Conservation (phyloP, 2,888 invertebrate species). For the Acrobasis repandana region DNA sequence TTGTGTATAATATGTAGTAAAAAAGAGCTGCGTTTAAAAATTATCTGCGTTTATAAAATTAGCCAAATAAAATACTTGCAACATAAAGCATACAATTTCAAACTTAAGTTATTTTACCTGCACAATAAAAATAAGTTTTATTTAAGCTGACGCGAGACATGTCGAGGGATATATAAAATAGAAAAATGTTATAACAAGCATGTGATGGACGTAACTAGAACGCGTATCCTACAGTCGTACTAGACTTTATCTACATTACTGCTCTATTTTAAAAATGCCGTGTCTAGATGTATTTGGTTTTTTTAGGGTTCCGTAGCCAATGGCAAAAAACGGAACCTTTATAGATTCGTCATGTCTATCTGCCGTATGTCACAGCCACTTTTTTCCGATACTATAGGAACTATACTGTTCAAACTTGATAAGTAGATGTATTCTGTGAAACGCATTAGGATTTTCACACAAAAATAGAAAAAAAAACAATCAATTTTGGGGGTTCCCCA, state of each 20-base stretch:
- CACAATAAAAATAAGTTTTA: neutral
- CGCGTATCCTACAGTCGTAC: neutral
- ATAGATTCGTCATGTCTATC: no score
- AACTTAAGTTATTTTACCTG: no score
- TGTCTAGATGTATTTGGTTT: neutral
- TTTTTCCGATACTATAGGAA: no score
- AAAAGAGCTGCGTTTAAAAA: neutral
- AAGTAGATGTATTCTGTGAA: no score
- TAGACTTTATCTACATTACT: conserved; percentile 9
- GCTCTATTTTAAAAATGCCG: neutral
- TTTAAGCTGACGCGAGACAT: neutral
- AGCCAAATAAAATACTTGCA: neutral
- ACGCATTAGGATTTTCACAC: no score
- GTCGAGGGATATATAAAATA: conserved; percentile 2
- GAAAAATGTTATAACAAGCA: conserved; percentile 11
- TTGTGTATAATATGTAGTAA: conserved; percentile 8
- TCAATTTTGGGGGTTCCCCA: no score
- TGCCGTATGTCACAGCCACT: no score
- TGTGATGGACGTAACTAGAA: conserved; percentile 14
- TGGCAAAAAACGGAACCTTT: no score
- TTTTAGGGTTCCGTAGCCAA: no score
- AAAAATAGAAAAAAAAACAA: no score
- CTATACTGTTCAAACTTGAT: no score
- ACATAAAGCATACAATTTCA: neutral
- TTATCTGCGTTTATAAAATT: no score